A percentile compares a stretch with the other conserved stretches of the same genome.
Conservation (phyloP, 1,140 invertebrate species). For the Drosophila baimaii region DNA sequence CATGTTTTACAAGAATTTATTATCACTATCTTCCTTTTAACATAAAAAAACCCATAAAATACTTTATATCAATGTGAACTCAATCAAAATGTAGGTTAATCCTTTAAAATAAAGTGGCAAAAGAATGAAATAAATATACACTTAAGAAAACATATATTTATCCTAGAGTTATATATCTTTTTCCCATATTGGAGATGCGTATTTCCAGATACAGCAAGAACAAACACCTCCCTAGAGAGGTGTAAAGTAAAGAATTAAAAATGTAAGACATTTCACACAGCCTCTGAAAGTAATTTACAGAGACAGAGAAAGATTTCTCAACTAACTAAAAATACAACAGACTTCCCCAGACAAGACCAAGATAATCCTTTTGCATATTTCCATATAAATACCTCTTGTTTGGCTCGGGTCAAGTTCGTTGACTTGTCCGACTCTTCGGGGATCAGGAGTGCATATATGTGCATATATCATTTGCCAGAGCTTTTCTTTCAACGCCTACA, state of each 20-base stretch:
- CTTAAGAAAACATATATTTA: neutral
- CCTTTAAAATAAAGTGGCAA: neutral
- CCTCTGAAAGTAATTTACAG: neutral
- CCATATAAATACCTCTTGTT: constrained; percentile 10
- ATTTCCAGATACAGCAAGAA: neutral
- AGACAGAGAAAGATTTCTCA: constrained; percentile 24
- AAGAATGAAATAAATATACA: neutral
- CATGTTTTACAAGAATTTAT: neutral
- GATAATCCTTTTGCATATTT: constrained; percentile 25
- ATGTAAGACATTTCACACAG: neutral
- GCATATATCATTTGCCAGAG: constrained; percentile 30
- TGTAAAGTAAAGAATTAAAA: neutral
- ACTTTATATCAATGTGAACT: neutral
- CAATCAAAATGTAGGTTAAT: neutral
- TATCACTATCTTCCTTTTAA: neutral
- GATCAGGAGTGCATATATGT: constrained; percentile 47
- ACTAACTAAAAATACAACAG: constrained; percentile 20
- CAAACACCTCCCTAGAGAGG: neutral
- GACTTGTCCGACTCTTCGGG: constrained; percentile 24
- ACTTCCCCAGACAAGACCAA: constrained; percentile 1
- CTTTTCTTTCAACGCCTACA: constrained; percentile 52
- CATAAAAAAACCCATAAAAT: neutral
- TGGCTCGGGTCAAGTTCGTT: constrained; percentile 50
- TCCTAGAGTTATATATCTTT: neutral
- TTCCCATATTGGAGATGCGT: neutral